phyloP scores from a whole-genome alignment of 2,113 vertebrate genomes.

The Pygoscelis adeliae region DNA sequence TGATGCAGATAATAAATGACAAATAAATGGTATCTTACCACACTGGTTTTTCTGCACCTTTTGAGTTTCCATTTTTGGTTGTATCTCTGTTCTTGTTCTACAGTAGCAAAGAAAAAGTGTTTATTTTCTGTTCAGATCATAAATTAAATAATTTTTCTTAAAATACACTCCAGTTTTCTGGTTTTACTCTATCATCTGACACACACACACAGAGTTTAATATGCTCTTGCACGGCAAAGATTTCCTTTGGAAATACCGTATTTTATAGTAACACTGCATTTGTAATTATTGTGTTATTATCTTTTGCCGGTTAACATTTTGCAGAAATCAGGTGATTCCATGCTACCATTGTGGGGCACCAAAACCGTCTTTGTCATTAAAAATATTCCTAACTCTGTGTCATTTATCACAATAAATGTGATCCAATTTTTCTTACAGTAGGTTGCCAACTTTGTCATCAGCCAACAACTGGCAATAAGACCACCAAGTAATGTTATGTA shows the following conservation, averaged over 20 bases:
- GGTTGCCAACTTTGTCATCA: neutral
- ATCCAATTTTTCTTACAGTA: neutral
- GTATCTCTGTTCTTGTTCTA: conserved; percentile 28
- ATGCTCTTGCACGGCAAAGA: neutral
- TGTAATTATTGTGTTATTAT: neutral
- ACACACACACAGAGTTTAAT: neutral
- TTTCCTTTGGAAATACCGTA: neutral
- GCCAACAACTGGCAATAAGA: neutral
- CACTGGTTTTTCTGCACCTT: conserved; percentile 62
- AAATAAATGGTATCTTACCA: conserved; percentile 52
- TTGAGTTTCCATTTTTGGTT: conserved; percentile 61
- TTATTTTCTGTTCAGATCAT: neutral
- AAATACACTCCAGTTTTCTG: neutral
- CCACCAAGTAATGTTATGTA: neutral
- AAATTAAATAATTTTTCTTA: neutral
- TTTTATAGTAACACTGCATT: neutral
- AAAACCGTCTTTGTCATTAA: neutral
- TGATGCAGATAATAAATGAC: neutral
- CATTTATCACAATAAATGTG: neutral
- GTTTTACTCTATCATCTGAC: neutral
- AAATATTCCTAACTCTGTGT: neutral
- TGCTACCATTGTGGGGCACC: neutral
- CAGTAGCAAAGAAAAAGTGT: conserved; percentile 20
- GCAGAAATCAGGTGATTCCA: neutral
- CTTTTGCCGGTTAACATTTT: neutral